phyloP scores from a whole-genome alignment of 2,888 invertebrate species.

The Ophion ventricosus region DNA sequence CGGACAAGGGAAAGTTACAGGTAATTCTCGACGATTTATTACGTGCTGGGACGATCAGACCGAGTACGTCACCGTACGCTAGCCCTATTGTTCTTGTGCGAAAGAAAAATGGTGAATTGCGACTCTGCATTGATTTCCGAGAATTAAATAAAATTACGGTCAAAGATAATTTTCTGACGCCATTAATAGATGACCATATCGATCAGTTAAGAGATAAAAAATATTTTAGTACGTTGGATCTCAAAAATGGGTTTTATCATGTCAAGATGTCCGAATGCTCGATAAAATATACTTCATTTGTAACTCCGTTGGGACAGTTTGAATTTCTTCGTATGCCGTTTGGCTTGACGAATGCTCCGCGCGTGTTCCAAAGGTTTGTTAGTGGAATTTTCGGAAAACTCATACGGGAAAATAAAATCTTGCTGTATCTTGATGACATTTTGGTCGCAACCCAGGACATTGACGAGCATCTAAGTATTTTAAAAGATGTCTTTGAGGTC shows the following conservation, averaged over 20 bases:
- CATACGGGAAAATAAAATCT: slow-evolving; percentile 29
- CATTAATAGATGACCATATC: slow-evolving; percentile 66
- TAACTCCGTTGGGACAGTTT: slow-evolving; percentile 13
- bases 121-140: slow-evolving; percentile 66
- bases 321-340: too few relatives aligned
- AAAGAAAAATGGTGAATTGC: slow-evolving; percentile 58
- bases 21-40: slow-evolving; percentile 66
- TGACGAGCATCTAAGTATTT: slow-evolving; percentile 44
- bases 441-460: slow-evolving; percentile 33
- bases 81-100: slow-evolving; percentile 63
- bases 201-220: slow-evolving; percentile 58
- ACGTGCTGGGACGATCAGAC: slow-evolving; percentile 62
- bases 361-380: slow-evolving; percentile 66
- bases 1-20: slow-evolving; percentile 28
- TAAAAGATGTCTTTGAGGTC: slow-evolving; percentile 46
- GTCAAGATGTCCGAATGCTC: slow-evolving; percentile 61
- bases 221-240: slow-evolving; percentile 66
- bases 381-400: slow-evolving; percentile 22
- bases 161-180: slow-evolving; percentile 62
- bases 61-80: slow-evolving; percentile 62
- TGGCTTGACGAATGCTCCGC: slow-evolving; percentile 55
- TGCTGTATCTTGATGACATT: slow-evolving; percentile 54
- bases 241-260: slow-evolving; percentile 69
- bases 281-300: slow-evolving; percentile 63
- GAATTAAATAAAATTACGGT: slow-evolving; percentile 56